Evolutionary conservation across 2,113 vertebrate genomes (phyloP).

Genomic region (Ceuthmochares aereus): DNA sequence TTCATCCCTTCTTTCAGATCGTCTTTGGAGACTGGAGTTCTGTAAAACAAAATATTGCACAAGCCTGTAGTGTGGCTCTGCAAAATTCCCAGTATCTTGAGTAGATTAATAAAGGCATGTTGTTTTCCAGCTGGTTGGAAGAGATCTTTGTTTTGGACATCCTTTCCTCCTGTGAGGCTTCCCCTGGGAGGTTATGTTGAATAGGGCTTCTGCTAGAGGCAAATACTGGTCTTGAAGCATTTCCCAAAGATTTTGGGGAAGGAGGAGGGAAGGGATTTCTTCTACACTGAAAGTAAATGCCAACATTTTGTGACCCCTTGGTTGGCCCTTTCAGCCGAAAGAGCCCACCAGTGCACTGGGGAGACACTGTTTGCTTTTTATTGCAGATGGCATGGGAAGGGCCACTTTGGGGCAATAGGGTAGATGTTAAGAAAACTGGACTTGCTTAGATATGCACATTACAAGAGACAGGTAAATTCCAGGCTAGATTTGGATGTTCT

Average conservation of each 20-base stretch:
- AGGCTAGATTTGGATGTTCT: background rate
- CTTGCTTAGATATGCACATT: background rate
- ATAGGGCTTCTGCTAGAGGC: constrained; percentile 5
- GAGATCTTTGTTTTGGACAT: constrained; percentile 2
- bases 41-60: background rate
- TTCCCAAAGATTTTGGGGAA: constrained; percentile 1
- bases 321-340: background rate
- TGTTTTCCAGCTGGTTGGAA: constrained; percentile 22
- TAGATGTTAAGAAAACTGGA: background rate
- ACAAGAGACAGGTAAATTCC: background rate
- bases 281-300: background rate
- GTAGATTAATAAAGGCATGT: background rate
- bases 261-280: background rate
- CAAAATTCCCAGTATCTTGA: background rate
- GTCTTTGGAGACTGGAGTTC: background rate
- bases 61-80: background rate
- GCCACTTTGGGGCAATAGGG: background rate
- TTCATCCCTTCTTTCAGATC: background rate
- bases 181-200: background rate
- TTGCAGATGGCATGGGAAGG: background rate
- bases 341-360: background rate
- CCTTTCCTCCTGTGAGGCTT: background rate
- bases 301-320: background rate
- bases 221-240: background rate
- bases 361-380: background rate